A percentile compares a stretch with the other conserved stretches of the same genome.
These are phyloP conservation scores for Camponotus floridanus DNA, from an alignment of 1,140 invertebrate species.

Conservation along the genomic window DNA sequence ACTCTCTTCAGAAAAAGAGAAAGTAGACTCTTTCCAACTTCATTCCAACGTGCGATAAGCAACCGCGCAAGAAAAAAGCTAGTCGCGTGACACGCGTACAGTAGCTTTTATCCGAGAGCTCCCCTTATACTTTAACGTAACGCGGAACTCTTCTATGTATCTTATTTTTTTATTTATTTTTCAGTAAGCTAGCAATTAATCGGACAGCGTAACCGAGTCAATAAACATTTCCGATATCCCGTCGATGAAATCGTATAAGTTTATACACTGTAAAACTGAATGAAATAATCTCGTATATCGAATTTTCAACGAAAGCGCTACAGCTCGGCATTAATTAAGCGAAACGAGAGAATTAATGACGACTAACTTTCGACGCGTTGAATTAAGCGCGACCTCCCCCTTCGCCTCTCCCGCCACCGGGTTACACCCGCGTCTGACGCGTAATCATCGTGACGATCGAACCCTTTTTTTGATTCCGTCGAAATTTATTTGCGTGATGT, in stretches of 20 bases:
- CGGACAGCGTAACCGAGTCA: not conserved
- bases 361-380: conserved; percentile 48
- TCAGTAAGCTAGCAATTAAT: conserved; percentile 33
- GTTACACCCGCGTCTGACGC: not conserved
- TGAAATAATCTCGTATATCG: conserved; percentile 48
- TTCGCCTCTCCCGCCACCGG: not conserved
- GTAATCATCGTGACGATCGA: conserved; percentile 57
- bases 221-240: conserved; percentile 42
- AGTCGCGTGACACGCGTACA: conserved; percentile 55
- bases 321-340: conserved; percentile 53
- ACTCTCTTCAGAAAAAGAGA: conserved; percentile 51
- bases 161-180: conserved; percentile 1
- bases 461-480: conserved; percentile 23
- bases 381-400: conserved; percentile 22
- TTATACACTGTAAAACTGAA: not conserved
- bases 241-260: conserved; percentile 17
- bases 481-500: conserved; percentile 53
- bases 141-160: not conserved
- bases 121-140: not conserved
- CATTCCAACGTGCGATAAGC: conserved; percentile 65
- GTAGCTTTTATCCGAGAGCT: conserved; percentile 9
- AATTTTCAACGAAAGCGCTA: conserved; percentile 40
- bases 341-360: conserved; percentile 54
- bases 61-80: conserved; percentile 52
- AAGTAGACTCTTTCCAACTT: conserved; percentile 58